A percentile compares a stretch with the other conserved stretches of the same genome.
Conservation (phyloP, 2,113 vertebrate species). For the Smithornis capensis region DNA sequence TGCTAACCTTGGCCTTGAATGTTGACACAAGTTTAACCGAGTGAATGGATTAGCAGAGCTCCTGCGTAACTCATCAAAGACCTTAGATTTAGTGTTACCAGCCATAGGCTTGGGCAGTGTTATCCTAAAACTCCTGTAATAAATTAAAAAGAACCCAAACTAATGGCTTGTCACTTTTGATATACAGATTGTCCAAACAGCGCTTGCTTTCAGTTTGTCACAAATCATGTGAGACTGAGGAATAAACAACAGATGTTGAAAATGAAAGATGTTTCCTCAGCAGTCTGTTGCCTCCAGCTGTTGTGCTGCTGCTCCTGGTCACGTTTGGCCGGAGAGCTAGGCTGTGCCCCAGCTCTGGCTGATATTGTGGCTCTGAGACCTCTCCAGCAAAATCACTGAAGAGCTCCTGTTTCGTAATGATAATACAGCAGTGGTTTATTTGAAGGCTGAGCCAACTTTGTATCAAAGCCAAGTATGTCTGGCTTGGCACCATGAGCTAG, state of each 20-base stretch:
- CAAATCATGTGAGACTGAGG: neutral
- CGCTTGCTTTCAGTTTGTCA: neutral
- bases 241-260: neutral
- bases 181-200: neutral
- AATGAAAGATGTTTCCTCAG: neutral
- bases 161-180: neutral
- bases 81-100: neutral
- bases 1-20: neutral
- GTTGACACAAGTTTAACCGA: neutral
- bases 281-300: neutral
- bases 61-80: neutral
- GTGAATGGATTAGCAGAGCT: neutral
- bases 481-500: neutral
- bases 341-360: neutral
- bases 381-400: neutral
- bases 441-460: constrained; percentile 40
- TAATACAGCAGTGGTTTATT: constrained; percentile 35
- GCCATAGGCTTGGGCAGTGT: neutral
- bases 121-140: neutral
- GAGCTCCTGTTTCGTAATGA: constrained; percentile 22
- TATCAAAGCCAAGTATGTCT: constrained; percentile 52
- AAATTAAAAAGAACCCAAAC: neutral
- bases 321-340: neutral
- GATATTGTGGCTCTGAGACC: neutral
- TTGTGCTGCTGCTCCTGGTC: neutral